Conservation (phyloP, 2,113 vertebrate species). For the Puma concolor region DNA sequence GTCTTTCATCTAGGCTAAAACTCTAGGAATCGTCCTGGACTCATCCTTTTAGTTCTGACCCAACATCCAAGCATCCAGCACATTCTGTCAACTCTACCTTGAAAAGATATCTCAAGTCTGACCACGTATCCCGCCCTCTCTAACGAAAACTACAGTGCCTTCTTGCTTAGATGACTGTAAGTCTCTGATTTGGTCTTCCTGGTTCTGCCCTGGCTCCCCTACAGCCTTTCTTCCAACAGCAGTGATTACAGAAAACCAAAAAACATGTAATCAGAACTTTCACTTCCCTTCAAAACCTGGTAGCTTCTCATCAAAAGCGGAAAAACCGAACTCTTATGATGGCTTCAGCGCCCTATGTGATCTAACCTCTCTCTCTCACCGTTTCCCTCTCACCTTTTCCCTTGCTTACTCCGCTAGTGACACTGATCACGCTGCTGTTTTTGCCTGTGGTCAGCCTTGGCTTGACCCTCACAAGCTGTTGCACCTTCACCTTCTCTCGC, state of each 20-base stretch:
- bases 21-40: neutral
- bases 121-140: neutral
- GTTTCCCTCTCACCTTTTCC: neutral
- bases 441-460: neutral
- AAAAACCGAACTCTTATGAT: neutral
- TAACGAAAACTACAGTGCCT: neutral
- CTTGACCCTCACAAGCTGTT: neutral
- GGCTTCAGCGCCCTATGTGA: neutral
- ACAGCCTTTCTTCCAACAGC: neutral
- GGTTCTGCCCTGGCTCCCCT: neutral
- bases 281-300: neutral
- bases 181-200: neutral
- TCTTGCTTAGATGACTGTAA: neutral
- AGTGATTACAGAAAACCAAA: neutral
- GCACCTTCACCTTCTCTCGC: neutral
- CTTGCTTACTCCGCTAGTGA: neutral
- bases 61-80: neutral
- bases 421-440: neutral
- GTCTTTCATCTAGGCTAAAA: neutral
- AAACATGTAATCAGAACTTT: slow-evolving; percentile 1
- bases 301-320: neutral
- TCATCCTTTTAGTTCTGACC: neutral
- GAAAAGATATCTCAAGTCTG: neutral
- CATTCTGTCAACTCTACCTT: neutral
- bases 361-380: neutral